Evolutionary conservation across 2,797 vertebrate genomes (phyloP).

Genomic region (Benthosema pterotum): DNA sequence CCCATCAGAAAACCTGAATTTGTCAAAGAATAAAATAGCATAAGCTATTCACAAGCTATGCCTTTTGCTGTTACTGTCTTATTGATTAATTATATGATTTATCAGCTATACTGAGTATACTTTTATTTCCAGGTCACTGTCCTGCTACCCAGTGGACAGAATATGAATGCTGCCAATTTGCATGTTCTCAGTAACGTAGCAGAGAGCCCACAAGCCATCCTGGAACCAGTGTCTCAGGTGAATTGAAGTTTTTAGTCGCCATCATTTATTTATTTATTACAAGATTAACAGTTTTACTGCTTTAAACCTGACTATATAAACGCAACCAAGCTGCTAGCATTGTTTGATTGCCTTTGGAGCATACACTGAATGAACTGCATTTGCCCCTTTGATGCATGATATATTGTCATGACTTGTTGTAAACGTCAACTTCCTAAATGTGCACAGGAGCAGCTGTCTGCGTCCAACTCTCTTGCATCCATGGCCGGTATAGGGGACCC

Average conservation of each 20-base stretch:
- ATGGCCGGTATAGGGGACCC: conserved; percentile 84
- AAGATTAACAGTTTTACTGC: no score
- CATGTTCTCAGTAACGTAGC: conserved; percentile 88
- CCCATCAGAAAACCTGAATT: background rate
- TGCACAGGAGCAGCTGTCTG: conserved; percentile 84
- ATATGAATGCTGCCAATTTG: conserved; percentile 89
- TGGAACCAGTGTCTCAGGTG: conserved; percentile 88
- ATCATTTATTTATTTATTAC: background rate
- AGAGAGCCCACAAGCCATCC: conserved; percentile 83
- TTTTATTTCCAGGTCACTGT: conserved; percentile 82
- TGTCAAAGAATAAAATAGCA: background rate
- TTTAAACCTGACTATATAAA: no score
- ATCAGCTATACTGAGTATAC: no score
- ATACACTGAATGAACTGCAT: no score
- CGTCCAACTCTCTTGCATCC: conserved; percentile 84
- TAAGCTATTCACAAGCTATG: no score
- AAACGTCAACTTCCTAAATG: background rate
- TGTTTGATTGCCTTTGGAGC: no score
- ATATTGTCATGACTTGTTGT: no score
- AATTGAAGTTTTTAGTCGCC: no score
- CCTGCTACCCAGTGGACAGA: conserved; percentile 88
- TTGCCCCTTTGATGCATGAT: no score
- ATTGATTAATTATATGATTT: no score
- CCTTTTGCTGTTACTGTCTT: no score
- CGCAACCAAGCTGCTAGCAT: no score